Evolutionary conservation across 2,888 invertebrate genomes (phyloP), one percentile per base, ranked within the genome.

Genomic region (Rhogogaster chlorosoma): DNA sequence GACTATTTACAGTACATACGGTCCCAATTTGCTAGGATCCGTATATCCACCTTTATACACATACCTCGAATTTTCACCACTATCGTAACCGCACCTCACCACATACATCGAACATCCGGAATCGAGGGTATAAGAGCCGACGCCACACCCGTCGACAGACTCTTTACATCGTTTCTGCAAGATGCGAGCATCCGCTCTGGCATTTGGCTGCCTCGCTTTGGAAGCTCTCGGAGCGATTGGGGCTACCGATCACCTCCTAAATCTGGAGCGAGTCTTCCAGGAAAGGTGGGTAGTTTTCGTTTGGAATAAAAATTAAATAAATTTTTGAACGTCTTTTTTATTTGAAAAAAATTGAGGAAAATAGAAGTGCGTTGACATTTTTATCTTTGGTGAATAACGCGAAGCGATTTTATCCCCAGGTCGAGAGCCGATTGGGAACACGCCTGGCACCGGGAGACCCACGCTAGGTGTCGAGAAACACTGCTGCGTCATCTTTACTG

Each of bases 371-470:
- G 12, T 9, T 15, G 18, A 71, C 2, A 32, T 7, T 6, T 71
- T 71, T 2, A 2, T 36, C 3, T 53, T 0, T n/a, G n/a, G n/a
- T n/a, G n/a, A 53, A 53, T n/a, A 53, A 53, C n/a, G n/a, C 1
- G 7, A 53, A n/a, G 7, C 7, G n/a, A 6, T 53, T 53, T 5
- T 78, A 12, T 42, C 67, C 88, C n/a, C 86, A 95, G 95, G 88
- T 94, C 94, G n/a, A 94, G 94, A 88, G 94, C 94, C 10, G 95
- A 95, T 86, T 95, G 95, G 95, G 93, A 94, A 89, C 93, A 94
- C 85, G 94, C 94, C 22, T 95, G 95, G 95, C 95, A 95, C 88
- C 93, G 93, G 83, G 95, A 95, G 90, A 93, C 94, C 84, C 95
- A 95, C 89, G 94, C 94, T 1, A 93, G 95, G 49, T 95, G 95